These are phyloP conservation scores for Sapayoa aenigma DNA, from an alignment of 2,113 vertebrate species.

Conservation along the genomic window DNA sequence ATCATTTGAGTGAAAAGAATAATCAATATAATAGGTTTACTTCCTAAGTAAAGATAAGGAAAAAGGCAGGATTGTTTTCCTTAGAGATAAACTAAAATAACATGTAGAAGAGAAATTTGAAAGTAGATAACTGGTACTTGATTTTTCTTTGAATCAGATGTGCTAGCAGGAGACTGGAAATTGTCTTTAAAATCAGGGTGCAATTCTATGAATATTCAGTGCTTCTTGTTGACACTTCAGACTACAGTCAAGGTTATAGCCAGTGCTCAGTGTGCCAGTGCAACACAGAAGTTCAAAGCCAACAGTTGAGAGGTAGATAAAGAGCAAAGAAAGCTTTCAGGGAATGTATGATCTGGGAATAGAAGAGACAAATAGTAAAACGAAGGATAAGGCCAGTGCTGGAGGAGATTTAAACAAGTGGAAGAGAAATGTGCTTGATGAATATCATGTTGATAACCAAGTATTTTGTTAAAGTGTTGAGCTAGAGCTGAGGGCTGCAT, in stretches of 20 bases:
- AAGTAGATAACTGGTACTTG: neutral
- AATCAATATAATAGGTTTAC: neutral
- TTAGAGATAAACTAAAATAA: neutral
- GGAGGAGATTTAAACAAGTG: neutral
- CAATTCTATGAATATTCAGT: neutral
- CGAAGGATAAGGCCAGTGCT: neutral
- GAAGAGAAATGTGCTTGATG: neutral
- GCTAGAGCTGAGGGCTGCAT: neutral
- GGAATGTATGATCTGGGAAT: neutral
- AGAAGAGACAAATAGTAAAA: neutral
- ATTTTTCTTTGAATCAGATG: neutral
- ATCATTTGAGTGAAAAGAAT: neutral
- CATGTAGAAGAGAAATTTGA: neutral
- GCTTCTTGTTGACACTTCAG: neutral
- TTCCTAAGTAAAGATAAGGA: neutral
- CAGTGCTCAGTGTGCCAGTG: neutral
- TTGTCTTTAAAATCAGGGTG: neutral
- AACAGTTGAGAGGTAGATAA: neutral
- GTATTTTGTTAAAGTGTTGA: neutral
- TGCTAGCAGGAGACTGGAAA: neutral
- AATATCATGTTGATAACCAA: neutral
- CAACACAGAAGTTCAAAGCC: neutral
- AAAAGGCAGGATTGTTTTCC: neutral
- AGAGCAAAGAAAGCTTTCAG: neutral
- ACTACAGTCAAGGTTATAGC: fast-evolving